Percentiles rank a stretch among this genome's conserved stretches.
Evolutionary conservation across 2,888 invertebrate genomes (phyloP).

Genomic region (Drosophila demipolita): DNA sequence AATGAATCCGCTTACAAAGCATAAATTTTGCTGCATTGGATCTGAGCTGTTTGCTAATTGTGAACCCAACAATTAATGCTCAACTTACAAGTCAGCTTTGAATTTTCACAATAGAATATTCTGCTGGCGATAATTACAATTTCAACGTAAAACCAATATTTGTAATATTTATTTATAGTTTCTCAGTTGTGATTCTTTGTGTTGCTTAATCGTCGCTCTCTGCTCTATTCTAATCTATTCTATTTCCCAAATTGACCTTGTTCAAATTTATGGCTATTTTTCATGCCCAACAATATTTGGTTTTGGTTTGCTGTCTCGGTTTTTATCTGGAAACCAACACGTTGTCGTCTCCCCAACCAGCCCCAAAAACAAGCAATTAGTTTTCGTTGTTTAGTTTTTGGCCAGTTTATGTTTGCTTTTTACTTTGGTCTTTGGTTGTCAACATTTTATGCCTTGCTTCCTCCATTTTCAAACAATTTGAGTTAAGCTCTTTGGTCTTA

Average conservation of each 20-base stretch:
- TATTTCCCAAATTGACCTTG: constrained; percentile 65
- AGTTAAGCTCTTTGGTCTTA: constrained; percentile 33
- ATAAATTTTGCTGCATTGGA: constrained; percentile 23
- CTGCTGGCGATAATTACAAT: constrained; percentile 23
- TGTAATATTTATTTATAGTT: constrained; percentile 23
- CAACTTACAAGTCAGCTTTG: constrained; percentile 20
- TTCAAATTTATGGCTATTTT: constrained; percentile 65
- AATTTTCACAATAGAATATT: neutral
- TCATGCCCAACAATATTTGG: constrained; percentile 34
- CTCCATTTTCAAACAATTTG: constrained; percentile 12
- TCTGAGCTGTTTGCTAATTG: constrained; percentile 7
- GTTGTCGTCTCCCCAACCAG: constrained; percentile 20
- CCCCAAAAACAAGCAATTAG: constrained; percentile 44
- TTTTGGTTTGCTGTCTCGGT: constrained; percentile 19
- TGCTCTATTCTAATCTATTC: constrained; percentile 15
- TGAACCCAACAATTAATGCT: constrained; percentile 17
- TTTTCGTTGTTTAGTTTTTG: constrained; percentile 13
- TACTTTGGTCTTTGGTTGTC: constrained; percentile 28
- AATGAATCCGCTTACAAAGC: constrained; percentile 60
- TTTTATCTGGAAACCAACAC: constrained; percentile 70
- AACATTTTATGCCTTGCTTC: constrained; percentile 24
- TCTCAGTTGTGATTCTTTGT: constrained; percentile 43
- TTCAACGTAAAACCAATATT: constrained; percentile 57
- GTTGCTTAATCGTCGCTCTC: constrained; percentile 55
- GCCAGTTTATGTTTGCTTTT: constrained; percentile 20